These are phyloP conservation scores for Pseudoatta argentina DNA, from an alignment of 1,140 invertebrate species.

Conservation along the genomic window DNA sequence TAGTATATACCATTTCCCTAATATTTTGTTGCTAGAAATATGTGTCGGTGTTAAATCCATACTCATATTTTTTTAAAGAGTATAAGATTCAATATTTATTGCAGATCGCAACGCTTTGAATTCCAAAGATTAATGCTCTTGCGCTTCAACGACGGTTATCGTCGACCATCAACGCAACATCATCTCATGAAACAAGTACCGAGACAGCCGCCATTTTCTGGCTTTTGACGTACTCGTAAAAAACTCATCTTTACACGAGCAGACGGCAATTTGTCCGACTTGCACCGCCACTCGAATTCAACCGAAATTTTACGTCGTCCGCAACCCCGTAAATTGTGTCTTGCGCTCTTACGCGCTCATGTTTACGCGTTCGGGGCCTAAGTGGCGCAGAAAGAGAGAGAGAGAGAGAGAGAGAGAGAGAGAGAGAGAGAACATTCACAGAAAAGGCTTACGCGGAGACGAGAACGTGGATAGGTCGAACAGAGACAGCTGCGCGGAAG, in stretches of 20 bases:
- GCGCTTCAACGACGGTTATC: neutral
- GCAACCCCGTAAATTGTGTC: constrained; percentile 64
- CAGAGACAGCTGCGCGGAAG: constrained; percentile 2
- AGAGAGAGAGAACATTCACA: constrained; percentile 14
- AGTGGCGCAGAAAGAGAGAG: constrained; percentile 33
- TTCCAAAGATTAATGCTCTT: neutral
- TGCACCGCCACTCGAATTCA: neutral
- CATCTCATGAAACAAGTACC: neutral
- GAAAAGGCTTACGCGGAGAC: neutral
- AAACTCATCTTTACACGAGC: constrained; percentile 47
- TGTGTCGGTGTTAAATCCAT: too few species aligned
- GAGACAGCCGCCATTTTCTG: neutral
- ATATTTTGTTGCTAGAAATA: neutral
- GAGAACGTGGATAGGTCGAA: constrained; percentile 50
- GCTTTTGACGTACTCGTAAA: constrained; percentile 19
- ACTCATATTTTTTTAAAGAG: too few species aligned
- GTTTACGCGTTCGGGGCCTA: constrained; percentile 66
- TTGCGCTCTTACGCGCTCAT: constrained; percentile 60
- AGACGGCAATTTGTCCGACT: constrained; percentile 34
- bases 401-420: constrained; percentile 1
- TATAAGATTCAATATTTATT: neutral
- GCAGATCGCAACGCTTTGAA: neutral
- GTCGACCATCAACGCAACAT: neutral
- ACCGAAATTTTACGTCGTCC: constrained; percentile 31
- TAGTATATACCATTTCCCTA: neutral